Conservation (phyloP, 1,140 invertebrate species). For the Melipona quadrifasciata region DNA sequence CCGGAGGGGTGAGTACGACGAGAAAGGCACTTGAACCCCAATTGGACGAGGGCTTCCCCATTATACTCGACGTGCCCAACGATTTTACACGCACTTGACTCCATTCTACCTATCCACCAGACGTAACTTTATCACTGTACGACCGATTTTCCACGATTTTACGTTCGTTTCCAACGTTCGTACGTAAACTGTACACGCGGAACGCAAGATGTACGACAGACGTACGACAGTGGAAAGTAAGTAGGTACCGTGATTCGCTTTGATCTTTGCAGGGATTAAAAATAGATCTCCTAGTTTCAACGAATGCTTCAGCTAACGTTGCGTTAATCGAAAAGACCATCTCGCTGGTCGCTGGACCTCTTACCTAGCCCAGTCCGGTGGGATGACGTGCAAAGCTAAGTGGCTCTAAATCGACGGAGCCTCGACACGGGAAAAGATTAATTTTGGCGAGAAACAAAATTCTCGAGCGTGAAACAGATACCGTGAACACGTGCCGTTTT, state of each 20-base stretch:
- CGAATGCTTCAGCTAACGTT: background rate
- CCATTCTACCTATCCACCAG: constrained; percentile 76
- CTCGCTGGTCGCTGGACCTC: background rate
- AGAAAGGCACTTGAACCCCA: constrained; percentile 78
- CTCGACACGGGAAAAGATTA: background rate
- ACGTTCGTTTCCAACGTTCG: background rate
- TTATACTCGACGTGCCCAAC: constrained; percentile 75
- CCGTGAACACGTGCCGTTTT: too few relatives aligned
- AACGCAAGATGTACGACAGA: background rate
- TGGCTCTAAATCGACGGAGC: background rate
- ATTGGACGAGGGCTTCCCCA: constrained; percentile 74
- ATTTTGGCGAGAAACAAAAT: background rate
- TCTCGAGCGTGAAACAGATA: background rate
- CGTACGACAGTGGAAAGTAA: background rate
- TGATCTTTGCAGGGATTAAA: background rate
- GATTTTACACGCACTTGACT: constrained; percentile 83
- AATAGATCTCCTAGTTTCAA: background rate
- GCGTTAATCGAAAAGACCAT: background rate
- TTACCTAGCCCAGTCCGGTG: background rate
- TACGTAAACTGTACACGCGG: background rate
- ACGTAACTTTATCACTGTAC: constrained; percentile 62
- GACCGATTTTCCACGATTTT: constrained; percentile 59
- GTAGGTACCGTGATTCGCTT: background rate
- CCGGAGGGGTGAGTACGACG: constrained; percentile 76
- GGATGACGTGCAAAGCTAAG: background rate